These are phyloP conservation scores for Hiodon alosoides DNA, from an alignment of 2,113 vertebrate genomes.

Conservation along the genomic window DNA sequence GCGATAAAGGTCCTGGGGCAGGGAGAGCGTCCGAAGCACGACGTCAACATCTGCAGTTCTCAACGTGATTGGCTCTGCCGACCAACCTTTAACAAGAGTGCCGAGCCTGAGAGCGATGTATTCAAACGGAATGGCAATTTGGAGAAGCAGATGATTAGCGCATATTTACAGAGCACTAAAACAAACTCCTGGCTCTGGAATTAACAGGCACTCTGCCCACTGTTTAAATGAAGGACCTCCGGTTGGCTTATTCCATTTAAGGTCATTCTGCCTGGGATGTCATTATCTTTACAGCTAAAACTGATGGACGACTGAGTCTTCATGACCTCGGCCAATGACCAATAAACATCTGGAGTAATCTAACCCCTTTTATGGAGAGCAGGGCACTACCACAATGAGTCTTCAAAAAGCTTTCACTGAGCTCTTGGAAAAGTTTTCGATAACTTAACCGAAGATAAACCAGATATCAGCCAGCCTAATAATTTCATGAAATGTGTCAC, in stretches of 20 bases:
- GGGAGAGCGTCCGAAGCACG: background rate
- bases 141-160: slow-evolving; percentile 23
- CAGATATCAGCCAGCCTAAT: too few species aligned
- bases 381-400: too few species aligned
- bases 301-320: background rate
- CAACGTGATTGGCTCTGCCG: background rate
- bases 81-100: slow-evolving; percentile 16
- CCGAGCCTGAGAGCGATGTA: slow-evolving; percentile 1
- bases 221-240: slow-evolving; percentile 14
- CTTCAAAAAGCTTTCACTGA: too few species aligned
- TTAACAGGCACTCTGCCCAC: slow-evolving; percentile 5
- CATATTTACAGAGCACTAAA: slow-evolving; percentile 12
- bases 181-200: background rate
- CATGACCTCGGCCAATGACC: background rate
- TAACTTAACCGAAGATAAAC: too few species aligned
- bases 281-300: background rate
- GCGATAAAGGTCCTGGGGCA: too few species aligned
- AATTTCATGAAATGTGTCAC: too few species aligned
- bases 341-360: background rate
- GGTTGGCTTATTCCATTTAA: slow-evolving; percentile 32
- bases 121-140: slow-evolving; percentile 16
- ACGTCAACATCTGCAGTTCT: slow-evolving; percentile 20
- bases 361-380: background rate
- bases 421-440: too few species aligned
- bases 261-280: slow-evolving; percentile 10